Base-by-base conservation (phyloP, 2,797 vertebrate genomes). In the Lepilemur ruficaudatus region DNA sequence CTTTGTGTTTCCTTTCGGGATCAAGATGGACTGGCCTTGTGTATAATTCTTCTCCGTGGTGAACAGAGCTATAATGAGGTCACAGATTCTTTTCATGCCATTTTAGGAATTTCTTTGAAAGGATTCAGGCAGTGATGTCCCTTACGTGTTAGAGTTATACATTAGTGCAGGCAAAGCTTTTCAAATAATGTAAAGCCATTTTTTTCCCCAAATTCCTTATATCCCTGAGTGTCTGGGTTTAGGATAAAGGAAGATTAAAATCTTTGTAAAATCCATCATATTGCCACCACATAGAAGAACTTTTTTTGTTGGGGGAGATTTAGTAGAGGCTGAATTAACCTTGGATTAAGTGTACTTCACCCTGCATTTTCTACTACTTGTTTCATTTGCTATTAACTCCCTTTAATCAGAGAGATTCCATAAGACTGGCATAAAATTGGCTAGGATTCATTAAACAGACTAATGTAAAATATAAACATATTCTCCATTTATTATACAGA, bases 171-270 rank as follows among this genome's bases (percentile, higher is more conserved):
- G 32, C 41, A 92, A 80, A 72, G 41, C 59, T 93, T 79, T 92
- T 95, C 76, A 93, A 73, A 63, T 88, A 84, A 63, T 23, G 28
- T 35, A 72, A 89, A 78, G 41, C n/a, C n/a, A 13, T 76, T 69
- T 90, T 90, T 79, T 30, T 25, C 15, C 43, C 86, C 63, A 57
- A 95, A 95, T 96, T 90, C 63, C 69, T 88, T 91, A 5, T 85
- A 35, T 93, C 52, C 25, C 28, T 43, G 43, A 95, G 28, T 84
- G 65, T 69, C 72, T 92, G 20, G 7, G 22, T 67, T 95, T 50
- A 75, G 43, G 55, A 95, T 82, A 90, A 63, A 93, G 32, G 28
- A 48, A 87, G n/a, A 92, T 88, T 78, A 93, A 95, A 94, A 89
- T 91, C 81, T 94, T 59, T 72, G 43, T 59, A 55, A 95, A 92